These are phyloP conservation scores for Plutella xylostella DNA, from an alignment of 2,888 invertebrate genomes.

Conservation along the genomic window DNA sequence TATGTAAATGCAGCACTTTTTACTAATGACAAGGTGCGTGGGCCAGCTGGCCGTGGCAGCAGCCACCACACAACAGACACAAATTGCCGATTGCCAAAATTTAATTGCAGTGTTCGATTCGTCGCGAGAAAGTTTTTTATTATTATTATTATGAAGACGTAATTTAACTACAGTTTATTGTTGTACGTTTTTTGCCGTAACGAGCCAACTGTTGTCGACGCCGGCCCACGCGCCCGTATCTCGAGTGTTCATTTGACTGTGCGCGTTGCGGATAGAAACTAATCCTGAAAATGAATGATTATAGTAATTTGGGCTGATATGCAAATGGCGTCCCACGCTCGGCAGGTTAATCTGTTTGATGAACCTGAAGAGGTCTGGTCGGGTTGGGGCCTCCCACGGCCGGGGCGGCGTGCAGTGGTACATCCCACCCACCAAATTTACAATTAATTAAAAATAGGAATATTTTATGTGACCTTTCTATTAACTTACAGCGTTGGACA, in stretches of 20 bases:
- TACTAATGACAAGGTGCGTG: conserved; percentile 50
- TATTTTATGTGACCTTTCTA: too few species aligned
- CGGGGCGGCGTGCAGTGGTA: conserved; percentile 9
- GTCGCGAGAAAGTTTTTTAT: too few species aligned
- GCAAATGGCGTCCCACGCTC: conserved; percentile 35
- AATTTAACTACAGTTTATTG: too few species aligned
- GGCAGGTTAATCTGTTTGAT: conserved; percentile 31
- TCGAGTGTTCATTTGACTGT: too few species aligned
- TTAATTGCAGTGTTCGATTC: background rate
- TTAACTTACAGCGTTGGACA: too few species aligned
- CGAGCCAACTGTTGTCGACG: too few species aligned
- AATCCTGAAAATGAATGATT: conserved; percentile 29
- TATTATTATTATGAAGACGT: too few species aligned
- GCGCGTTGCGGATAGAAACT: too few species aligned
- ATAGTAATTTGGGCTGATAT: conserved; percentile 29
- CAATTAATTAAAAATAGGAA: too few species aligned
- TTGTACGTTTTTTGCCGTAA: too few species aligned
- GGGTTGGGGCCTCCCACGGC: background rate
- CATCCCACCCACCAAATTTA: too few species aligned
- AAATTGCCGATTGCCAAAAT: conserved; percentile 38
- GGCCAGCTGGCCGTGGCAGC: conserved; percentile 43
- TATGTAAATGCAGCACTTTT: conserved; percentile 52
- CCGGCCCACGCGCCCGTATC: too few species aligned
- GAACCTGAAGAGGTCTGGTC: conserved; percentile 14
- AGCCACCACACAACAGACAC: conserved; percentile 29